Base-by-base conservation (phyloP, 2,888 invertebrate genomes). In the Schrankia costaestrigalis region DNA sequence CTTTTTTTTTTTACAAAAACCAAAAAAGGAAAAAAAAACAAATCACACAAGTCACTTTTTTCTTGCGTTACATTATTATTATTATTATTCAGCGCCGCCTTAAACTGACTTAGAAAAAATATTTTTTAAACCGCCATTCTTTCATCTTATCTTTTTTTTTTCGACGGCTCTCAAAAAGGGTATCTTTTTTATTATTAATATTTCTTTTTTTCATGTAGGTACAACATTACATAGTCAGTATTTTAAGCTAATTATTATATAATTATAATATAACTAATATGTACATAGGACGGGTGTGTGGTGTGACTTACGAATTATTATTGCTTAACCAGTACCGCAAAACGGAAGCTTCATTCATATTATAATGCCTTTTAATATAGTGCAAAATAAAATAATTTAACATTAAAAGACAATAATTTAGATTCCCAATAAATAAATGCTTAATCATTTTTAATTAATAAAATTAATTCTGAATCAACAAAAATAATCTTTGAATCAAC, bases 71-170 rank as follows among this genome's bases (percentile, higher is more conserved):
- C 82, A 82, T 68, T 45, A 12, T 12, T 11, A 8, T 9, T 49
- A 21, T 39, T 71, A 73, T 78, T 80, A n/a, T n/a, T n/a, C n/a
- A n/a, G n/a, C n/a, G 81, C 82, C 78, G 26, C 59, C 55, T 48
- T 68, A 17, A 71, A 76, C 78, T 76, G 81, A 79, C 80, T 74
- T 71, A 68, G 64, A 70, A 71, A 79, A 76, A 81, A 81, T 80
- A 75, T 78, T 78, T 78, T 81, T 82, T 66, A 58, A n/a, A 58
- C 63, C 67, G 69, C 66, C 63, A 56, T 46, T 34, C 56, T 31
- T 17, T 33, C 22, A 56, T 38, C 66, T 60, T 53, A 46, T 34
- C 56, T 31, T 17, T 33, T 26, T 58, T 38, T 67, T 60, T 53
- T 64, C 46, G 62, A 66, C 59, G 49, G 57, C 52, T 61, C 52